These are phyloP conservation scores for Ophonus ardosiacus DNA, from an alignment of 2,888 invertebrate species.

Conservation along the genomic window DNA sequence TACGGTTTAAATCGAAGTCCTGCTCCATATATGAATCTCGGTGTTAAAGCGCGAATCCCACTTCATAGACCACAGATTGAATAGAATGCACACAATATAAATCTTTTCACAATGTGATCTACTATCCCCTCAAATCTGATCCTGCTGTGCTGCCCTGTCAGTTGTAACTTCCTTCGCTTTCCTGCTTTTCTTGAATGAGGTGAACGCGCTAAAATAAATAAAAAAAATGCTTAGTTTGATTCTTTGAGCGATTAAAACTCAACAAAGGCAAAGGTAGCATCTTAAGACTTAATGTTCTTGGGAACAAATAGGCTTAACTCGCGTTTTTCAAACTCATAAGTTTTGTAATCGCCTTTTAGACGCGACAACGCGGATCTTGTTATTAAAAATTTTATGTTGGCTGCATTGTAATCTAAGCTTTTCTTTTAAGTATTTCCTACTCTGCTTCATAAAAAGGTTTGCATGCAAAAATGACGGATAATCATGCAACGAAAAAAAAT, in stretches of 20 bases:
- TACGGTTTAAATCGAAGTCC: too few species aligned
- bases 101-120: too few species aligned
- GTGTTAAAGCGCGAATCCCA: too few species aligned
- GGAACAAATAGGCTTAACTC: constrained; percentile 33
- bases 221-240: constrained; percentile 6
- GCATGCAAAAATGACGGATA: too few species aligned
- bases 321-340: constrained; percentile 38
- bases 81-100: too few species aligned
- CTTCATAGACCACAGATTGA: too few species aligned
- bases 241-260: constrained; percentile 22
- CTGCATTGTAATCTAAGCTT: constrained; percentile 18
- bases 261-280: background rate
- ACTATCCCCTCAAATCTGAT: too few species aligned
- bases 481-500: too few species aligned
- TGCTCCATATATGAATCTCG: too few species aligned
- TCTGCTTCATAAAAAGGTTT: background rate
- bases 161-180: too few species aligned
- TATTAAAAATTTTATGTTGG: constrained; percentile 41
- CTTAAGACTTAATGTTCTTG: constrained; percentile 3
- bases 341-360: constrained; percentile 42
- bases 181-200: background rate
- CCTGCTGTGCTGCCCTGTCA: too few species aligned
- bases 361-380: constrained; percentile 16
- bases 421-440: background rate
- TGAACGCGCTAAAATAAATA: constrained; percentile 29